These are phyloP conservation scores for Stictocephala bisonia DNA, from an alignment of 2,888 invertebrate species.

Conservation along the genomic window DNA sequence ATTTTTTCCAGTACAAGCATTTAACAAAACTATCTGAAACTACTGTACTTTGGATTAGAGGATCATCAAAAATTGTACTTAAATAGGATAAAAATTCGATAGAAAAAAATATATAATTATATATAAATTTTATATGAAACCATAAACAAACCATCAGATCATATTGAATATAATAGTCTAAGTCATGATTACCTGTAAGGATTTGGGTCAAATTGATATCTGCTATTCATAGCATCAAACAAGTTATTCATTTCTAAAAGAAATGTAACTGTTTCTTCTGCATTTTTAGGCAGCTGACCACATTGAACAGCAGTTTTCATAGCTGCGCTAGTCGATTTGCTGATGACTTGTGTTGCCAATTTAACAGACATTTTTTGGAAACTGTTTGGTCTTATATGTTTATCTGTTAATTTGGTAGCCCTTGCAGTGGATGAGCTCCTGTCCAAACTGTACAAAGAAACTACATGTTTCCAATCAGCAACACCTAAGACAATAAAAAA, in stretches of 20 bases:
- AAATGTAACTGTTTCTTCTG: conserved; percentile 18
- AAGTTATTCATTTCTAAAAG: conserved; percentile 5
- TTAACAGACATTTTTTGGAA: conserved; percentile 35
- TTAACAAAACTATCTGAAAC: too few relatives aligned
- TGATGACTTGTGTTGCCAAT: conserved; percentile 30
- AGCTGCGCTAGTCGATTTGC: not conserved
- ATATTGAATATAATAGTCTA: too few relatives aligned
- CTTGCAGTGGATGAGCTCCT: conserved; percentile 6
- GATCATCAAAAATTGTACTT: too few relatives aligned
- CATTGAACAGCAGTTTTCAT: conserved; percentile 16
- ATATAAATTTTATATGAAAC: too few relatives aligned
- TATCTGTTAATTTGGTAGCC: conserved; percentile 15
- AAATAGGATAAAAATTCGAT: too few relatives aligned
- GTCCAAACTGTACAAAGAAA: conserved; percentile 1
- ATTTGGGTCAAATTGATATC: not conserved
- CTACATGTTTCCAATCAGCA: conserved; percentile 29
- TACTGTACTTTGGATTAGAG: too few relatives aligned
- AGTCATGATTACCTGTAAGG: too few relatives aligned
- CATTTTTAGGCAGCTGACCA: conserved; percentile 7
- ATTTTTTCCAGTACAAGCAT: too few relatives aligned
- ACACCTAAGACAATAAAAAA: too few relatives aligned
- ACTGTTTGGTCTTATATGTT: not conserved
- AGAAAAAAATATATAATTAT: too few relatives aligned
- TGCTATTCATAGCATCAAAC: conserved; percentile 35
- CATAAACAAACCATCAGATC: too few relatives aligned